phyloP scores from a whole-genome alignment of 2,888 invertebrate species.

The Cephus pygmeus region DNA sequence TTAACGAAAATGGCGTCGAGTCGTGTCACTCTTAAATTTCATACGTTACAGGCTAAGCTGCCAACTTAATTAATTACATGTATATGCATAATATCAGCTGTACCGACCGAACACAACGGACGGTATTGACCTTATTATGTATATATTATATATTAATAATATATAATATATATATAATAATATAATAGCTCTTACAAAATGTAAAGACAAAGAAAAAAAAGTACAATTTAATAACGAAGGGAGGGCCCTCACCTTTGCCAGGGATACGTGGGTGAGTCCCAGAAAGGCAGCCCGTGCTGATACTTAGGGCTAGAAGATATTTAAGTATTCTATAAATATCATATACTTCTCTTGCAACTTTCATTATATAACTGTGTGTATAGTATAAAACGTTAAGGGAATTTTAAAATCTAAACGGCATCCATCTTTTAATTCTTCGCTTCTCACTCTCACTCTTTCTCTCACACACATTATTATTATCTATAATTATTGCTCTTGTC shows the following conservation, averaged over 20 bases:
- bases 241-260: neutral
- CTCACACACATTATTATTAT: neutral
- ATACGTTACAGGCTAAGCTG: conserved; percentile 28
- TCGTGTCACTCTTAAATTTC: conserved; percentile 25
- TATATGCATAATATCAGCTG: conserved; percentile 27
- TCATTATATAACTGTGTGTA: conserved; percentile 44
- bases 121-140: conserved; percentile 2
- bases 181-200: conserved; percentile 7
- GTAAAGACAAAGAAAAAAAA: conserved; percentile 11
- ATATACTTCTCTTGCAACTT: conserved; percentile 43
- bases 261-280: neutral
- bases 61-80: conserved; percentile 30
- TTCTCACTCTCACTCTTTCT: neutral
- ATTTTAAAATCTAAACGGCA: conserved; percentile 52
- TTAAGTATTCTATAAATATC: conserved; percentile 48
- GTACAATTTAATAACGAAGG: neutral
- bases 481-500: too few species aligned
- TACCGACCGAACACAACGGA: conserved; percentile 19
- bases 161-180: neutral
- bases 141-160: neutral
- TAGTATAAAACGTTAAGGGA: conserved; percentile 54
- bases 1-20: neutral
- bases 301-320: conserved; percentile 42
- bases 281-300: conserved; percentile 2
- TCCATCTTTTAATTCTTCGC: too few species aligned